These are phyloP conservation scores for Pollenia angustigena DNA, from an alignment of 2,888 invertebrate species.

Conservation along the genomic window DNA sequence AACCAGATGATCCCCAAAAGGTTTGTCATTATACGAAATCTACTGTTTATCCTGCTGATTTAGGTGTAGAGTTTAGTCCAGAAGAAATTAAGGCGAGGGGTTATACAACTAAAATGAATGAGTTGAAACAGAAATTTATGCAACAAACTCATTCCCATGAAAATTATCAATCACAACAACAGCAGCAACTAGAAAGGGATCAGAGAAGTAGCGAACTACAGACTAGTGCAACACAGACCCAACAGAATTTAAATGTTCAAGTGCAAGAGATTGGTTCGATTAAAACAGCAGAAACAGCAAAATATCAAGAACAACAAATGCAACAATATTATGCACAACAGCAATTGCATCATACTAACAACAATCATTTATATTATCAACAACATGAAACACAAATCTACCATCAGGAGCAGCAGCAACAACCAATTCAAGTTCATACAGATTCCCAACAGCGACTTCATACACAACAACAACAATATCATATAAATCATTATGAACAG, in stretches of 20 bases:
- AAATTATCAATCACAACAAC: constrained; percentile 69
- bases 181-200: constrained; percentile 45
- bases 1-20: constrained; percentile 83
- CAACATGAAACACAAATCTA: constrained; percentile 61
- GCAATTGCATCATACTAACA: constrained; percentile 57
- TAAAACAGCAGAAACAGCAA: constrained; percentile 41
- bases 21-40: constrained; percentile 82
- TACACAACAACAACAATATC: constrained; percentile 45
- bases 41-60: constrained; percentile 82
- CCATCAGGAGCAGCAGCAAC: constrained; percentile 69
- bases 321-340: constrained; percentile 68
- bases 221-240: constrained; percentile 46
- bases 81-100: constrained; percentile 82
- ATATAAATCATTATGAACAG: constrained; percentile 43
- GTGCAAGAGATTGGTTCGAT: constrained; percentile 72
- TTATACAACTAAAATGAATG: constrained; percentile 75
- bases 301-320: constrained; percentile 48
- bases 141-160: constrained; percentile 13
- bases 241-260: constrained; percentile 56
- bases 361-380: constrained; percentile 64
- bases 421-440: constrained; percentile 60
- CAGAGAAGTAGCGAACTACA: constrained; percentile 31
- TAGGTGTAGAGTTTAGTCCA: constrained; percentile 82
- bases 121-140: constrained; percentile 45
- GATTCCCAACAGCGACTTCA: constrained; percentile 70